Base-by-base conservation (phyloP, 1,140 invertebrate species). In the Drosophila orosa region DNA sequence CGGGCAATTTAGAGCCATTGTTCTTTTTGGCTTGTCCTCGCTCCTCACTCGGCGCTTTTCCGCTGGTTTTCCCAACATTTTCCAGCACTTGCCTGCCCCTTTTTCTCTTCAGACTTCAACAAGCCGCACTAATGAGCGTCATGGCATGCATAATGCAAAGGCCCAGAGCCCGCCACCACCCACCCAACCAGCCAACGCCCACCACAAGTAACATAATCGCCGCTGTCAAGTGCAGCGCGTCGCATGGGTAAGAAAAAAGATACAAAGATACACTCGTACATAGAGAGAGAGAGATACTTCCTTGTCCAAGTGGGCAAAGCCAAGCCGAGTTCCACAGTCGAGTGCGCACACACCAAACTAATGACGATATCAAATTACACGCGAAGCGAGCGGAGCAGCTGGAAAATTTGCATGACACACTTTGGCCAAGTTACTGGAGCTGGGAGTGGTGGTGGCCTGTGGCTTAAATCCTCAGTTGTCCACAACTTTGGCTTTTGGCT, bases 331-430 rank as follows among this genome's bases (percentile, higher is more conserved):
- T 61, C 57, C 82, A 85, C 82, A 85, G 74, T 82, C 83, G 83
- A 86, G 83, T 86, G 83, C 82, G 75, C 82, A 78, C 65, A 78
- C 75, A 79, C 69, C 55, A 87, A 87, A 75, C 83, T 86, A 87
- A 86, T 86, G 82, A 87, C 83, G 81, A 86, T 87, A 86, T 86
- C 82, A 86, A 87, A 79, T 86, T 86, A 87, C 78, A 72, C 45
- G 48, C 50, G 22, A 33, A 40, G 58, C 44, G n/a, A 55, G 50
- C 50, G 25, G 44, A 74, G 57, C 44, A 72, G 48, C 58, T 66
- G 55, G 61, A 71, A 63, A 87, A 82, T 87, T 86, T 79, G 79
- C 83, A 86, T 86, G 83, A 86, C 83, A 86, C 83, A 86, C 83
- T 86, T 87, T 65, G 69, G 58, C 57, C 52, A 55, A 55, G 54